Percentiles rank a stretch among this genome's conserved stretches.
phyloP scores from a whole-genome alignment of 64 coral and sea anemone species.

The Orbicella faveolata region DNA sequence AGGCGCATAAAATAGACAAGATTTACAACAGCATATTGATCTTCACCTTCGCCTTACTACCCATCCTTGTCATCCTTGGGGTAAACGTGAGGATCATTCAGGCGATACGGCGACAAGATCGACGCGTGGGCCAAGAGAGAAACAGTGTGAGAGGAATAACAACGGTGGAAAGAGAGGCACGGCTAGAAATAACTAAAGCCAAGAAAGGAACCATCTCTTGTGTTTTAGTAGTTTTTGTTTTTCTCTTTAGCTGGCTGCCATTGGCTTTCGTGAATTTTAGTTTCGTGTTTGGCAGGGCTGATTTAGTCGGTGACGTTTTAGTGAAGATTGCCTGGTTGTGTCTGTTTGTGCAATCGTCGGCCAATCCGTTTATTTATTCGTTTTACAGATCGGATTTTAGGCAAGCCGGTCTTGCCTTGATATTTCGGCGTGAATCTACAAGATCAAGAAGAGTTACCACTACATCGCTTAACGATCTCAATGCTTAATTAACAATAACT shows the following conservation, averaged over 20 bases:
- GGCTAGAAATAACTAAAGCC: not conserved
- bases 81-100: conserved; percentile 6
- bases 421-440: not conserved
- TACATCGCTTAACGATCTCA: too few relatives aligned
- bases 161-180: not conserved
- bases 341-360: conserved; percentile 27
- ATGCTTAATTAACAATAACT: too few relatives aligned
- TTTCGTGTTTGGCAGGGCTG: not conserved
- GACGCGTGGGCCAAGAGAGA: not conserved
- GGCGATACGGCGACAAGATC: conserved; percentile 15
- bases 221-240: conserved; percentile 13
- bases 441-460: not conserved
- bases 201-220: conserved; percentile 43
- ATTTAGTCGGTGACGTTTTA: not conserved
- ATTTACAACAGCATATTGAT: conserved; percentile 14
- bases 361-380: conserved; percentile 55
- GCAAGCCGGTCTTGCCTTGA: conserved; percentile 16
- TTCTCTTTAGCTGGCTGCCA: conserved; percentile 59
- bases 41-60: conserved; percentile 1
- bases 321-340: conserved; percentile 30
- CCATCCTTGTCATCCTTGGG: not conserved
- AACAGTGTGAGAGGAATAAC: not conserved
- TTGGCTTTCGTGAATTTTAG: conserved; percentile 39
- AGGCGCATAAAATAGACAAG: not conserved
- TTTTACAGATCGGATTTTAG: conserved; percentile 55